Evolutionary conservation across 2,888 invertebrate species (phyloP), one percentile per base, ranked within the genome.

Genomic region (Andricus quercusramuli): DNA sequence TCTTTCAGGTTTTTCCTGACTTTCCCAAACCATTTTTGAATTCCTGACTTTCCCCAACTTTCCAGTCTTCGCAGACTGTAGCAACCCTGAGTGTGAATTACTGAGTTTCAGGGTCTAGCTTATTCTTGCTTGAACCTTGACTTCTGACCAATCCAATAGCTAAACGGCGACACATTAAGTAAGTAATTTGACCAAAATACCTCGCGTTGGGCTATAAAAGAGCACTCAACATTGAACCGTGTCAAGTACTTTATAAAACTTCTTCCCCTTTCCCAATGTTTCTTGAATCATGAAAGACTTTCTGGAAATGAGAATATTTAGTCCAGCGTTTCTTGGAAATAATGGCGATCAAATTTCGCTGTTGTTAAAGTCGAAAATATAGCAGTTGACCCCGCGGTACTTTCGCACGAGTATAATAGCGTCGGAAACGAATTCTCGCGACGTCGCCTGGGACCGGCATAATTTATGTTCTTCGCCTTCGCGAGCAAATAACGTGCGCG

Each of bases 371-470:
- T 37, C 29, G 37, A 65, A 32, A 65, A 65, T n/a, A 67, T 29
- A 41, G 9, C 41, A 67, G 11, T 41, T 67, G 41, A 67, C 67
- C 41, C 41, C 15, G n/a, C 11, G 67, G 67, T 37, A 67, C n/a
- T 67, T 67, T 67, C 67, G 41, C 41, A 41, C 67, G 67, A 1
- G 37, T 67, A 67, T 67, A 67, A 67, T 37, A 67, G 13, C 9
- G 37, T 67, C 41, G 5, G n/a, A 67, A 41, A 41, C n/a, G 13
- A 67, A 67, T 67, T 67, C n/a, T n/a, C n/a, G 22, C 37, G 37
- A 67, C 4, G 41, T 37, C 37, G 41, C n/a, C n/a, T 62, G 25
- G 62, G 62, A 62, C 13, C 25, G 25, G 15, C 25, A 62, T 62
- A 62, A 62, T 62, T 62, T 62, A 62, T 25, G 62, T 62, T 17